phyloP scores from a whole-genome alignment of 30 jellyfish, hydroid and myxozoan species.

The Chrysaora quinquecirrha region DNA sequence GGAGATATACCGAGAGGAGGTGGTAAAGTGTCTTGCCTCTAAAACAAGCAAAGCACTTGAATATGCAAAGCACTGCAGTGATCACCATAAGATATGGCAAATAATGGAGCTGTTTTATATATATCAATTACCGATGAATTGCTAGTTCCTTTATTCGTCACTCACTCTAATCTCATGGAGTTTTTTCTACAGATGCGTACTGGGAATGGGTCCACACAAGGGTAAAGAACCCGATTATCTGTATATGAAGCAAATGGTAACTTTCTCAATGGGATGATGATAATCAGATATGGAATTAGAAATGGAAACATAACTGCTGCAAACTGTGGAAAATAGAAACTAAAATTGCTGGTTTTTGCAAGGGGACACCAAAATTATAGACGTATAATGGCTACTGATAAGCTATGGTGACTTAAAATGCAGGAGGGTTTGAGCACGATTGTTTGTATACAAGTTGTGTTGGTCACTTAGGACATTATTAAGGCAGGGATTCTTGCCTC shows the following conservation, averaged over 20 bases:
- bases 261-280: not conserved
- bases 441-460: not conserved
- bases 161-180: not conserved
- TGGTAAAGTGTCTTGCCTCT: not conserved
- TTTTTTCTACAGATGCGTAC: not conserved
- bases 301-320: not conserved
- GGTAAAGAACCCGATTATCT: not conserved
- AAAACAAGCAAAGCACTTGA: not conserved
- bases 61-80: not conserved
- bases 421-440: not conserved
- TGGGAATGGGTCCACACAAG: not conserved
- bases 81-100: conserved; percentile 6
- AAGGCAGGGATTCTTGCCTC: not conserved
- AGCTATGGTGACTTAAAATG: not conserved
- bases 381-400: not conserved
- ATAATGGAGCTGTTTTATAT: not conserved
- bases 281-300: not conserved
- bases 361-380: not conserved
- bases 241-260: conserved; percentile 1
- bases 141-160: not conserved
- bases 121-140: not conserved
- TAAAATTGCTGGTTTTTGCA: not conserved
- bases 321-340: not conserved
- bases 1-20: not conserved
- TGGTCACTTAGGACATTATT: not conserved